Conservation (phyloP, 2,797 vertebrate genomes). For the Mus caroli region DNA sequence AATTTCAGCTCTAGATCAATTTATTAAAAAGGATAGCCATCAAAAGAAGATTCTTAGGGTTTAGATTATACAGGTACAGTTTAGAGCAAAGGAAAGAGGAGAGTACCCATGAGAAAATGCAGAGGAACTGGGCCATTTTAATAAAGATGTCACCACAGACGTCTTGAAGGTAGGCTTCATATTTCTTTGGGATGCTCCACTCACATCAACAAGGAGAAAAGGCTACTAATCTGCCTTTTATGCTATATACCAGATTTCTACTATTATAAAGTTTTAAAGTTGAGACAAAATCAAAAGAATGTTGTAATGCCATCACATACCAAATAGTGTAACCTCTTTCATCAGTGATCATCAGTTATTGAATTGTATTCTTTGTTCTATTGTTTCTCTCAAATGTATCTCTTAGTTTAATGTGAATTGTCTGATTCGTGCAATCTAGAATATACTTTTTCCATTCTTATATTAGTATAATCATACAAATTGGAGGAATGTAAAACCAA, state of each 20-base stretch:
- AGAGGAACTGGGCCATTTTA: neutral
- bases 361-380: neutral
- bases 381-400: neutral
- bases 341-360: neutral
- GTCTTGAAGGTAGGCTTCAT: neutral
- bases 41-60: neutral
- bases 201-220: neutral
- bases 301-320: neutral
- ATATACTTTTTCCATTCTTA: conserved; percentile 22
- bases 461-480: conserved; percentile 10
- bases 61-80: neutral
- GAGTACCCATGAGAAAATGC: neutral
- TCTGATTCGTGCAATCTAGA: conserved; percentile 19
- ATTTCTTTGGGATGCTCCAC: neutral
- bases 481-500: conserved; percentile 16
- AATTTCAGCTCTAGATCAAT: neutral
- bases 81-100: neutral
- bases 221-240: neutral
- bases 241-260: neutral
- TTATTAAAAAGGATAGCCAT: neutral
- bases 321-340: neutral
- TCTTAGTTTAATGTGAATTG: neutral
- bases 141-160: neutral
- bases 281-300: neutral
- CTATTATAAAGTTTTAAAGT: neutral